These are phyloP conservation scores for Megaustenia siamemsis DNA, from an alignment of 2,888 invertebrate genomes.

Conservation along the genomic window DNA sequence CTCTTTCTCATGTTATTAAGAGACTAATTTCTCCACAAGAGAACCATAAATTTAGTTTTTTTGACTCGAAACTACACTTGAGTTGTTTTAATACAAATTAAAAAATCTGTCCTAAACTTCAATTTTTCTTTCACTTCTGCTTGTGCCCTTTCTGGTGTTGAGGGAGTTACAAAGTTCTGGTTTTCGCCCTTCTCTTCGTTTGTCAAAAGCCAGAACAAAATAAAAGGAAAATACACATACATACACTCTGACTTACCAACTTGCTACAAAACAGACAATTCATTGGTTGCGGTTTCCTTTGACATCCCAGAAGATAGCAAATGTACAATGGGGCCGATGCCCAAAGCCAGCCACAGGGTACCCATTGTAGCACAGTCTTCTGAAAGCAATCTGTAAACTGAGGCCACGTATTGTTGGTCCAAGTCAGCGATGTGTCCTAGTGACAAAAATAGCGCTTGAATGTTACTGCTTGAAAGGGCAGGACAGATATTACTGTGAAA, in stretches of 20 bases:
- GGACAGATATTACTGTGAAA: neutral
- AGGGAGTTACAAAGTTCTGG: too few species aligned
- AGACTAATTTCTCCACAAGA: too few species aligned
- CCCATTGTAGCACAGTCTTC: constrained; percentile 92
- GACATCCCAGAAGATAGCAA: constrained; percentile 55
- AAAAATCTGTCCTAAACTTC: too few species aligned
- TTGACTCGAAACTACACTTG: too few species aligned
- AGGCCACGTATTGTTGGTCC: constrained; percentile 78
- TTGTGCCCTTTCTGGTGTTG: too few species aligned
- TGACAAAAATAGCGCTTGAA: neutral
- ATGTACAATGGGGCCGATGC: constrained; percentile 84
- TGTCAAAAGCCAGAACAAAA: too few species aligned
- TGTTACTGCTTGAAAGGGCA: neutral
- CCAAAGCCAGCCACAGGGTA: constrained; percentile 92
- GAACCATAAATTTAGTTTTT: too few species aligned
- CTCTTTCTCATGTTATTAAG: too few species aligned
- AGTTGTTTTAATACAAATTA: too few species aligned
- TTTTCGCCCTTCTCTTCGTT: too few species aligned
- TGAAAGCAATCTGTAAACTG: constrained; percentile 94
- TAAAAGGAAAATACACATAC: too few species aligned
- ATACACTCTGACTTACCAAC: constrained; percentile 48
- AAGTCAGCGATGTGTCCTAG: constrained; percentile 26
- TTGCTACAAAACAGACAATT: constrained; percentile 43
- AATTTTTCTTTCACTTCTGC: too few species aligned
- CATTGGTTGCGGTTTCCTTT: constrained; percentile 6